Evolutionary conservation across 2,797 vertebrate genomes (phyloP), one percentile per base, ranked within the genome.

Genomic region (Prionace glauca): DNA sequence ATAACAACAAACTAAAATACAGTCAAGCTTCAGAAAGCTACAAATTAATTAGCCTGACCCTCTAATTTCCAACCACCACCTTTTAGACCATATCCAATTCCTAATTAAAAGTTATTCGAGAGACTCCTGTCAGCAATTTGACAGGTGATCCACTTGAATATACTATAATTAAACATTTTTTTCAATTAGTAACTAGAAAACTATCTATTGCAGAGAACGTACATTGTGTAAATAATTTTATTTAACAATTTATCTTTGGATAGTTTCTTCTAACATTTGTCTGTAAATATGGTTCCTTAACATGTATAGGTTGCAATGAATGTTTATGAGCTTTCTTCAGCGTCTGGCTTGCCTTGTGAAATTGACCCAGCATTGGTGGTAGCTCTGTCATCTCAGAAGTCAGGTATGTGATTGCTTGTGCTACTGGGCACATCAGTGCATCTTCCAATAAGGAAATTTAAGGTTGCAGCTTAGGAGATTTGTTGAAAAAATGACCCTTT

Each of bases 281-380:
- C 8, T 11, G 32, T 96, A 72, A 94, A 96, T 96, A 8, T 50
- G 71, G 22, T 95, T 95, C 77, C 41, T 77, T 90, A 69, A 86
- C 22, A 69, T 72, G 0, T 65, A 18, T 71, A 99, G 99, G 99
- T 99, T 98, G 99, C 99, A 96, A 99, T 99, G 99, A 99, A 99
- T 94, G 99, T 99, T 87, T 99, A 99, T 93, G 99, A 99, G 96
- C 97, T 99, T 96, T 99, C 99, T 4, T 99, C 99, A 36, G 99
- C 99, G 20, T 99, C 99, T 94, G 99, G 99, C 69, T 96, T 99
- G 95, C 99, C 99, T 95, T 99, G 99, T 95, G 99, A 99, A 97
- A 99, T 99, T 86, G 99, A 99, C 97, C 99, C 99, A 11, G 99
- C 99, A 16, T 97, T 99, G 96, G 99, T 99, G 0, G 99, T 99